Evolutionary conservation across 35 echinoderm and acorn worm genomes (phyloP).

Genomic region (Eucidaris tribuloides): DNA sequence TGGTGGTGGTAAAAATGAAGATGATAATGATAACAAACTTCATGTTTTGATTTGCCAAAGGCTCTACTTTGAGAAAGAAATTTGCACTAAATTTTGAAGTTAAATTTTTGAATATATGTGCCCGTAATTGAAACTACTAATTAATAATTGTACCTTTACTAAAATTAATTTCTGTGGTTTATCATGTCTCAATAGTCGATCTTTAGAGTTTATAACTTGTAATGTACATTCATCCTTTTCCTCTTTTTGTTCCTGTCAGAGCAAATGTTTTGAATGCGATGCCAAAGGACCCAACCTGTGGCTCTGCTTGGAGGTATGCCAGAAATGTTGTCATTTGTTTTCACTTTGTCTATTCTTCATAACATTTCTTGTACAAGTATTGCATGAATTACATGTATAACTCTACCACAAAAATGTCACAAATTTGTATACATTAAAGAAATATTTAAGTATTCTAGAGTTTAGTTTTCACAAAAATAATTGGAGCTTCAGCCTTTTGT

Average conservation of each 20-base stretch:
- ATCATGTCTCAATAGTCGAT: not conserved
- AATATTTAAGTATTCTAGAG: not conserved
- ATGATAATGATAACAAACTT: no score
- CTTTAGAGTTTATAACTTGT: not conserved
- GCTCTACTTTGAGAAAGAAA: not conserved
- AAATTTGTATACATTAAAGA: not conserved
- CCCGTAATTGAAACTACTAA: not conserved
- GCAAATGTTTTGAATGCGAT: slow-evolving; percentile 47
- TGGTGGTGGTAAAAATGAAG: no score
- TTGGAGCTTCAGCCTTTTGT: no score
- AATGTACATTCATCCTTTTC: not conserved
- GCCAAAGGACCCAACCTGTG: slow-evolving; percentile 66
- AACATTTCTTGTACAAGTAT: not conserved
- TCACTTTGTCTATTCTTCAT: not conserved
- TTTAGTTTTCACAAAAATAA: no score
- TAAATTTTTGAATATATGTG: not conserved
- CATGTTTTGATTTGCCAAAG: not conserved
- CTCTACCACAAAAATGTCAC: not conserved
- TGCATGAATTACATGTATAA: not conserved
- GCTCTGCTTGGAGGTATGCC: slow-evolving; percentile 68
- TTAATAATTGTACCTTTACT: not conserved
- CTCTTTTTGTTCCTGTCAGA: slow-evolving; percentile 25
- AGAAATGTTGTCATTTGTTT: not conserved
- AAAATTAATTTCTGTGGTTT: not conserved
- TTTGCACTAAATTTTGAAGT: not conserved